Base-by-base conservation (phyloP, 2,888 invertebrate genomes). In the Orthonevra nobilis region DNA sequence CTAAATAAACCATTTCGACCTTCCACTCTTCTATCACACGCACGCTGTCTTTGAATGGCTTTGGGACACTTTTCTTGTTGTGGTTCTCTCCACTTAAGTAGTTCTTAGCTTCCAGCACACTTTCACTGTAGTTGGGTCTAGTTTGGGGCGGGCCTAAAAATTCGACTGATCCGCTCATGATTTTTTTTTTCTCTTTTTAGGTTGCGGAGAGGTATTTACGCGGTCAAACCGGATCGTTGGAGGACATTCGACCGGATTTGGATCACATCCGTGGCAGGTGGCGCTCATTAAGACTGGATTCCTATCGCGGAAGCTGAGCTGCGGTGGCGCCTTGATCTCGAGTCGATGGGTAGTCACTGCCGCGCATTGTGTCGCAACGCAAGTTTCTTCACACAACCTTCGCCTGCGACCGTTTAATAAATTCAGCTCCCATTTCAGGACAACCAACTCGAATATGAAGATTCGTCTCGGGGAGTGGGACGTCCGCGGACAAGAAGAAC, bases 381-480 rank as follows among this genome's bases (percentile, higher is more conserved):
- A 89, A 94, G 94, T 91, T 86, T 66, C 15, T 12, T 40, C 46
- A 0, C n/a, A n/a, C n/a, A n/a, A n/a, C n/a, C n/a, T n/a, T n/a
- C n/a, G n/a, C n/a, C n/a, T n/a, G n/a, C n/a, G n/a, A n/a, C n/a
- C n/a, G n/a, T n/a, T n/a, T n/a, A n/a, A n/a, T n/a, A n/a, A n/a
- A n/a, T n/a, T n/a, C n/a, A n/a, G n/a, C n/a, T n/a, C n/a, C n/a
- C n/a, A n/a, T 73, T 56, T 32, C 89, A 97, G 97, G 56, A 96
- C 96, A 4, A 93, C 96, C 15, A 96, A 96, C 86, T 93, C 93
- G 48, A 96, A 96, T 85, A 92, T 97, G 83, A 93, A 96, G 83
- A 96, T 97, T 0, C 92, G 97, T 1, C 90, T 97, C 0, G 97
- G 97, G 0, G 97, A 97, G 86, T 97, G 96, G 96, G 97, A 97